Percentiles rank a stretch among this genome's conserved stretches.
Conservation (phyloP, 1,140 invertebrate genomes). For the Aphelenchoides fujianensis region DNA sequence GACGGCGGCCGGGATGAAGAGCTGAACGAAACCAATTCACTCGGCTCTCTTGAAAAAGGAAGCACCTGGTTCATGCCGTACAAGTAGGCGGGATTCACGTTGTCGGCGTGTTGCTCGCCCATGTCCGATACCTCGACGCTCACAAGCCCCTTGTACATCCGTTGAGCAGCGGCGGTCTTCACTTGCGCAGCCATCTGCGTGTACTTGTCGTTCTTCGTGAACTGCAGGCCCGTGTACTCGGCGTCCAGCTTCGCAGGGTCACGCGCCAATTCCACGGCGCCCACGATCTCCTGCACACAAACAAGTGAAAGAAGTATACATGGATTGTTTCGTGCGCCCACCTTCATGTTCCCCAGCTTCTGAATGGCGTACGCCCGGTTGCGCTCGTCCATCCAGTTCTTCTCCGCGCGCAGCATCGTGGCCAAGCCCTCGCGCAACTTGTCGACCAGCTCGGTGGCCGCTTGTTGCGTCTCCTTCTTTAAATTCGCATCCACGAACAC, state of each 20-base stretch:
- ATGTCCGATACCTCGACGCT: not conserved
- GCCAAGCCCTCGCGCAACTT: not conserved
- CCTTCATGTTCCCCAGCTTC: not conserved
- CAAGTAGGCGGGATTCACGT: not conserved
- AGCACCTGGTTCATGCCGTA: not conserved
- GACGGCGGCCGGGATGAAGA: not conserved
- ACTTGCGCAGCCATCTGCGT: not conserved
- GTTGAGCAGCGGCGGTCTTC: not conserved
- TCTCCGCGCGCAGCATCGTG: not conserved
- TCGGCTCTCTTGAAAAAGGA: not conserved
- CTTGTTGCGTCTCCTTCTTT: not conserved
- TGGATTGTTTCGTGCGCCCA: too few species aligned
- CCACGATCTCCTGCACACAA: too few species aligned
- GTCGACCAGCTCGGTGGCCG: not conserved
- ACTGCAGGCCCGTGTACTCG: not conserved
- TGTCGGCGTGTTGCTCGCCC: not conserved
- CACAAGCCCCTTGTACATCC: not conserved
- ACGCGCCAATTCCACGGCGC: not conserved
- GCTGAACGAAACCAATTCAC: not conserved
- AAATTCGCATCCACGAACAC: not conserved
- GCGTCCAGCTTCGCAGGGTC: not conserved
- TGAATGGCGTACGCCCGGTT: not conserved
- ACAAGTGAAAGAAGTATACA: too few species aligned
- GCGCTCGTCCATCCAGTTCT: not conserved
- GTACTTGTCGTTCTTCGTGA: not conserved